Base-by-base conservation (phyloP, 2,888 invertebrate genomes). In the Mystacides longicornis region DNA sequence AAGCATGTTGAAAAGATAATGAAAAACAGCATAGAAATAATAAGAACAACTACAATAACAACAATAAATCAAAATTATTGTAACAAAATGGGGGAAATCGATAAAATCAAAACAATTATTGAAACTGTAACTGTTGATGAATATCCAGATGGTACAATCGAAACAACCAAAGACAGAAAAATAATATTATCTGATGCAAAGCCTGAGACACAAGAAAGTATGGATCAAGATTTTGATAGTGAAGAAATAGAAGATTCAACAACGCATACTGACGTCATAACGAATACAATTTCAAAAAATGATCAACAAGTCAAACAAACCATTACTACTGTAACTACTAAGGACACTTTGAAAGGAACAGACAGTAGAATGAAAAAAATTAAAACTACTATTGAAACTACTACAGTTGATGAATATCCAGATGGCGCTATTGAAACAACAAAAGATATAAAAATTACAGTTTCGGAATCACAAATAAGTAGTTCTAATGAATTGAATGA, bases 401-500 rank as follows among this genome's bases (percentile, higher is more conserved):
- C 69, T 5, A 75, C 74, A 19, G 68, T 74, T 2, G 77, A 77
- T 62, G 73, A 71, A 64, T 75, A 71, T 63, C 75, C 77, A 1
- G 77, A 79, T 64, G 80, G 80, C 23, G 78, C 81, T 2, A 75
- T 78, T 49, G 79, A 81, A 67, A 77, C 77, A 3, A 77, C 76
- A 1, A 77, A 75, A 68, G 77, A 77, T 60, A 73, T 76, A 1
- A 77, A 77, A 67, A 74, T 77, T 46, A 77, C 77, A 2, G 72
- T 77, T 58, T 77, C 77, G 0, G 77, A 77, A 65, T 73, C 70
- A 59, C 77, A 77, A 64, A 74, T 73, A 63, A 74, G 75, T 16
- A 72, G 75, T 18, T 71, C 75, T 51, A 73, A 69, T 64, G 71
- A 75, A 62, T 66, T 69, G 67, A 77, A 72, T 70, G 78, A 67